Conservation (phyloP, 2,888 invertebrate species). For the Dicyrtoma fusca region DNA sequence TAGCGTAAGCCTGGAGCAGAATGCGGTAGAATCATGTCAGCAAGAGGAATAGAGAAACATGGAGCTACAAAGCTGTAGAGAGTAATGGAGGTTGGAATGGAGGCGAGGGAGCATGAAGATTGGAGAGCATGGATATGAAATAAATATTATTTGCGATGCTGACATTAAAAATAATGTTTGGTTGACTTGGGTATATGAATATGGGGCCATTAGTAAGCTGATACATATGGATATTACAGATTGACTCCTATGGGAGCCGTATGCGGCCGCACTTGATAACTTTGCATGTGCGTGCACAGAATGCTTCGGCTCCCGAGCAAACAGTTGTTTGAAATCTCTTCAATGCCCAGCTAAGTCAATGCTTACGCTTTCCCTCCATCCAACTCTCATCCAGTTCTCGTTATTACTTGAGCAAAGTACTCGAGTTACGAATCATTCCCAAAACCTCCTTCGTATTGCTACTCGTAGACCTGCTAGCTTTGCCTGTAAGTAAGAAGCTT, state of each 20-base stretch:
- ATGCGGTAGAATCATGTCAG: too few species aligned
- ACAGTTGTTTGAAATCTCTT: conserved; percentile 48
- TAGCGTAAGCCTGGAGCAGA: too few species aligned
- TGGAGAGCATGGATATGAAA: neutral
- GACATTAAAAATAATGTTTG: conserved; percentile 26
- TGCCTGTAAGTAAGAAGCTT: neutral
- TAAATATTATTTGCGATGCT: conserved; percentile 10
- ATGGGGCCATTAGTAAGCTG: conserved; percentile 2
- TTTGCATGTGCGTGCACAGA: conserved; percentile 46
- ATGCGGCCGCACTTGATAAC: conserved; percentile 20
- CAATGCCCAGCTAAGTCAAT: conserved; percentile 5
- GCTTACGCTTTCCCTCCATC: conserved; percentile 4
- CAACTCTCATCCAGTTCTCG: neutral
- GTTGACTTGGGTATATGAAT: neutral
- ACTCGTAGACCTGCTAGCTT: neutral
- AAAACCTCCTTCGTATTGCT: neutral
- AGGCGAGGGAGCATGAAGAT: neutral
- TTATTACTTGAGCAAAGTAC: too few species aligned
- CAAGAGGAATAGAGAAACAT: too few species aligned
- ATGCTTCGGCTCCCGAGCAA: conserved; percentile 37
- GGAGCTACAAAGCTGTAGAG: neutral
- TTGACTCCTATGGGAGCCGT: conserved; percentile 24
- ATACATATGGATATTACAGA: conserved; percentile 13
- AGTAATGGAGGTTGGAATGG: conserved; percentile 5
- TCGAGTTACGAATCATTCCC: neutral